A percentile compares a stretch with the other conserved stretches of the same genome.
Evolutionary conservation across 2,797 vertebrate genomes (phyloP).

Genomic region (Rhinoraja longicauda): DNA sequence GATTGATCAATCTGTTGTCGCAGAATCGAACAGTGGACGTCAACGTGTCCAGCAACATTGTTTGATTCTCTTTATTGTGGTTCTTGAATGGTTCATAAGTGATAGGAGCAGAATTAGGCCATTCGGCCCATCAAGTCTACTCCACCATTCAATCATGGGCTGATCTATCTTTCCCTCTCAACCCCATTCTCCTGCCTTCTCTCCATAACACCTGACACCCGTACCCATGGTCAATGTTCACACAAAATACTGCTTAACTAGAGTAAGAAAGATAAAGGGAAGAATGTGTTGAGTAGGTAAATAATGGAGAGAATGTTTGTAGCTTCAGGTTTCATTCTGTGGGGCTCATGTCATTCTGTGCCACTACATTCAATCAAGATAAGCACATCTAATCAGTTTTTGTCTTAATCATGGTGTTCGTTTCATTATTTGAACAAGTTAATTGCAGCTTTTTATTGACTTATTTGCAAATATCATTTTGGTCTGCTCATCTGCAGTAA

Average conservation of each 20-base stretch:
- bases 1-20: neutral
- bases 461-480: neutral
- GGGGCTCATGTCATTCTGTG: neutral
- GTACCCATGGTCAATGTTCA: neutral
- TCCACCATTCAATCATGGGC: no score
- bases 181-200: no score
- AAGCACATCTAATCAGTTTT: neutral
- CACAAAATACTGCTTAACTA: neutral
- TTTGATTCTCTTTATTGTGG: neutral
- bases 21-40: neutral
- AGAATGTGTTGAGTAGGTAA: neutral
- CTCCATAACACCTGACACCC: no score
- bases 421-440: neutral
- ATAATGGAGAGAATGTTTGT: neutral
- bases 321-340: neutral
- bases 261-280: neutral
- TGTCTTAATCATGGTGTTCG: neutral
- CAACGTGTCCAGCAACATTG: neutral
- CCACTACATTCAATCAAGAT: neutral
- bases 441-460: neutral
- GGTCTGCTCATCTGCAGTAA: neutral
- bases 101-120: no score
- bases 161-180: no score
- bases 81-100: neutral
- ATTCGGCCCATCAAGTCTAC: no score